Conservation (phyloP, 2,113 vertebrate species). For the Limnothrissa miodon region DNA sequence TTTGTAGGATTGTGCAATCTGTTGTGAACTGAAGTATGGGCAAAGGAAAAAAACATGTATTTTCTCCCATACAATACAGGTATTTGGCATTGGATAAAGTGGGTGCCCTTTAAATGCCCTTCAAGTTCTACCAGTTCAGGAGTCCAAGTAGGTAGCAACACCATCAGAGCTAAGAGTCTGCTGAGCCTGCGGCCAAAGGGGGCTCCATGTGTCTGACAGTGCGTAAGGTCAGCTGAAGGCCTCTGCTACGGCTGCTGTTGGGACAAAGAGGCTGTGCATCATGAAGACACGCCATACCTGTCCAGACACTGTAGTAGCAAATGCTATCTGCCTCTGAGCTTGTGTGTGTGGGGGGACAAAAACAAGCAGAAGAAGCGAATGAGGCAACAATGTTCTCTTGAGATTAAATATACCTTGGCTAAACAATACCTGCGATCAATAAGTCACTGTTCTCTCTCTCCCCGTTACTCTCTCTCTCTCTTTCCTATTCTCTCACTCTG, state of each 20-base stretch:
- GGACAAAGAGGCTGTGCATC: not conserved
- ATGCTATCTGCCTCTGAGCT: not conserved
- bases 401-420: not conserved
- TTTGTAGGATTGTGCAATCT: too few relatives aligned
- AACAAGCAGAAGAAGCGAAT: not conserved
- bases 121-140: too few relatives aligned
- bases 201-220: not conserved
- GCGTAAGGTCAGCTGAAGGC: not conserved
- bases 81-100: too few relatives aligned
- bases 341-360: not conserved
- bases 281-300: not conserved
- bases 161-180: not conserved
- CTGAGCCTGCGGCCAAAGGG: not conserved
- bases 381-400: not conserved
- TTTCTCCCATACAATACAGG: too few relatives aligned
- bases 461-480: not conserved
- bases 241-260: not conserved
- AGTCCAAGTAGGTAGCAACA: not conserved
- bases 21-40: too few relatives aligned
- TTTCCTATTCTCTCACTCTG: not conserved
- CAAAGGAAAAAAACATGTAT: too few relatives aligned
- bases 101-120: too few relatives aligned
- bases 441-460: not conserved
- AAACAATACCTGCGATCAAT: conserved; percentile 8
- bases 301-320: not conserved